Conservation (phyloP, 2,797 vertebrate genomes). For the Artibeus lituratus region DNA sequence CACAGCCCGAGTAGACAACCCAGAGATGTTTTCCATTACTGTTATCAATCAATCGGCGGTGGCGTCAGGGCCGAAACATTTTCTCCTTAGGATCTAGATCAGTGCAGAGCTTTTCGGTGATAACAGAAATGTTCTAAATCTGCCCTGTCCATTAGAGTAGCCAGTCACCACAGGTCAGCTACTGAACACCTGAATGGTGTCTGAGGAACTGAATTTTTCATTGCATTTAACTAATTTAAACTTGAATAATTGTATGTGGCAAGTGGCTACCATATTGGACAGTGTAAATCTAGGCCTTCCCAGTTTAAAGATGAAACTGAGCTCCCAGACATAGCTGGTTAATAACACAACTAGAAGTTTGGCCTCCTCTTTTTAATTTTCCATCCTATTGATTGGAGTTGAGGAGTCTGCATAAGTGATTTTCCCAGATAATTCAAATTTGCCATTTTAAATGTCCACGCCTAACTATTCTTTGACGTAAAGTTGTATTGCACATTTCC, state of each 20-base stretch:
- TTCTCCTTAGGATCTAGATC: background rate
- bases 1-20: too few species aligned
- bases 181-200: background rate
- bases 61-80: background rate
- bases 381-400: background rate
- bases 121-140: background rate
- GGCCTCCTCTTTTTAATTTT: background rate
- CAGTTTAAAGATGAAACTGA: background rate
- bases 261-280: background rate
- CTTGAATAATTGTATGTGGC: background rate
- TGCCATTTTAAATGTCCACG: background rate
- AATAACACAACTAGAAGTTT: background rate
- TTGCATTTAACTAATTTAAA: slow-evolving; percentile 4
- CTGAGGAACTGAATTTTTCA: background rate
- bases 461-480: background rate
- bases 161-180: background rate
- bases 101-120: background rate
- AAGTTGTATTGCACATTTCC: background rate
- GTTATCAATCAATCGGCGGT: background rate
- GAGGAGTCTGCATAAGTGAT: background rate
- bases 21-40: background rate
- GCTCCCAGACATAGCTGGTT: background rate
- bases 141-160: background rate
- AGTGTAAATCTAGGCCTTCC: background rate
- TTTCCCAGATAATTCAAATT: slow-evolving; percentile 15